Evolutionary conservation across 2,113 vertebrate species (phyloP).

Genomic region (Cheilinus undulatus): DNA sequence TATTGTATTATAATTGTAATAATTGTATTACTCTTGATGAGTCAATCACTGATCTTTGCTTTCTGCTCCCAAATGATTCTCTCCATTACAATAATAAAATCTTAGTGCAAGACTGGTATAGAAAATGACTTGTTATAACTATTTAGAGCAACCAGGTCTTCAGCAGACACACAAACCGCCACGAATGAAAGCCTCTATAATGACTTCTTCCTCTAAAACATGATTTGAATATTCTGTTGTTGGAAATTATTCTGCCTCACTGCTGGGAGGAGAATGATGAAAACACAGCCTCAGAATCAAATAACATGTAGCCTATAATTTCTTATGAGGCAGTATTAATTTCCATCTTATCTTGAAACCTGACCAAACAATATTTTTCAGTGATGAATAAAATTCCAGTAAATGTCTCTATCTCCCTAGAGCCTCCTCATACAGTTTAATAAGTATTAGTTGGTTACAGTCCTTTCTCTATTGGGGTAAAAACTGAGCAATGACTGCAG

Average conservation of each 20-base stretch:
- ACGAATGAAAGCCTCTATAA: too few relatives aligned
- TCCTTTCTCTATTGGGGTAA: constrained; percentile 2
- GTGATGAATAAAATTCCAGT: constrained; percentile 19
- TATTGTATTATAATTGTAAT: too few relatives aligned
- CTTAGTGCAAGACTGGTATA: too few relatives aligned
- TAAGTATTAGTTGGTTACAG: not conserved
- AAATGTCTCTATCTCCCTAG: not conserved
- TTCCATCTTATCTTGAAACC: constrained; percentile 34
- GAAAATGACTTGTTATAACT: too few relatives aligned
- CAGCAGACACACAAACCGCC: too few relatives aligned
- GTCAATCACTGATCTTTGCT: too few relatives aligned
- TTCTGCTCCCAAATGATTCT: too few relatives aligned
- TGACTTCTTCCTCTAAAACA: too few relatives aligned
- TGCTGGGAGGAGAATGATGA: constrained; percentile 21
- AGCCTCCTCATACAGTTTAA: too few relatives aligned
- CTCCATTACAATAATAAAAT: too few relatives aligned
- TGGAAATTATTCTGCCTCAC: not conserved
- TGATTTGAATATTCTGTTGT: constrained; percentile 16
- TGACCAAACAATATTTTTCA: constrained; percentile 31
- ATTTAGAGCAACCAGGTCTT: too few relatives aligned
- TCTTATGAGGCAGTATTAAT: constrained; percentile 12
- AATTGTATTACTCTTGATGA: too few relatives aligned
- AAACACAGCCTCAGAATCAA: constrained; percentile 19
- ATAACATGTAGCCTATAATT: constrained; percentile 25
- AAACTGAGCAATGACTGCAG: constrained; percentile 1